These are phyloP conservation scores for Drosophila murphyi DNA, from an alignment of 1,140 invertebrate genomes.

Conservation along the genomic window DNA sequence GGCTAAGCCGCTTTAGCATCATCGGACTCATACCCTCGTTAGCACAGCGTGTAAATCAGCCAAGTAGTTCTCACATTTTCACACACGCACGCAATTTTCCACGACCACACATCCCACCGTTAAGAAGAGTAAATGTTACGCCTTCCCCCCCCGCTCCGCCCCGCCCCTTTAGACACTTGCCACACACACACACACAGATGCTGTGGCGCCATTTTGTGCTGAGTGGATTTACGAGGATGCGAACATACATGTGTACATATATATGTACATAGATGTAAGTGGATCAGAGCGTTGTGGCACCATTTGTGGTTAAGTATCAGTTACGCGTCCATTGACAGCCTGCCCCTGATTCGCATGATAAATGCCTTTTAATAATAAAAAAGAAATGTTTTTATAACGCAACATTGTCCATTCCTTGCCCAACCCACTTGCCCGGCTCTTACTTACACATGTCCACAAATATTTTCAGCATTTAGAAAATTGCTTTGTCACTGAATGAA, in stretches of 20 bases:
- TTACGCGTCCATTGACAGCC: constrained; percentile 68
- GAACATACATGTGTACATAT: background rate
- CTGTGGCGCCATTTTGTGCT: constrained; percentile 61
- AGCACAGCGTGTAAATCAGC: constrained; percentile 66
- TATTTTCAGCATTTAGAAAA: constrained; percentile 2
- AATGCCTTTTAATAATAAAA: constrained; percentile 78
- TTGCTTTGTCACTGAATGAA: background rate
- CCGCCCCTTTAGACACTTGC: constrained; percentile 51
- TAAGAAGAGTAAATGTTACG: constrained; percentile 37
- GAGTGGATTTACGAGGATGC: constrained; percentile 75
- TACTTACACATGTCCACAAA: background rate
- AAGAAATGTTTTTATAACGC: constrained; percentile 34
- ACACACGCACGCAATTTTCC: constrained; percentile 52
- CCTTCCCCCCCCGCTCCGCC: constrained; percentile 13
- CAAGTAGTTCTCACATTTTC: constrained; percentile 52
- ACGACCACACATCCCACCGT: constrained; percentile 25
- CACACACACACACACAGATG: constrained; percentile 53
- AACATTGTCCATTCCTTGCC: constrained; percentile 7
- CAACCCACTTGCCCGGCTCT: background rate
- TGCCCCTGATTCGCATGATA: constrained; percentile 59
- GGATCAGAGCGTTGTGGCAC: constrained; percentile 56
- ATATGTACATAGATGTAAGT: background rate
- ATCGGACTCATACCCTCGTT: constrained; percentile 67
- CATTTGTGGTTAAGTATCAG: constrained; percentile 79
- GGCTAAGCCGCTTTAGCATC: constrained; percentile 39